Evolutionary conservation across 2,888 invertebrate species (phyloP), one percentile per base, ranked within the genome.

Genomic region (Perithous albicinctus): DNA sequence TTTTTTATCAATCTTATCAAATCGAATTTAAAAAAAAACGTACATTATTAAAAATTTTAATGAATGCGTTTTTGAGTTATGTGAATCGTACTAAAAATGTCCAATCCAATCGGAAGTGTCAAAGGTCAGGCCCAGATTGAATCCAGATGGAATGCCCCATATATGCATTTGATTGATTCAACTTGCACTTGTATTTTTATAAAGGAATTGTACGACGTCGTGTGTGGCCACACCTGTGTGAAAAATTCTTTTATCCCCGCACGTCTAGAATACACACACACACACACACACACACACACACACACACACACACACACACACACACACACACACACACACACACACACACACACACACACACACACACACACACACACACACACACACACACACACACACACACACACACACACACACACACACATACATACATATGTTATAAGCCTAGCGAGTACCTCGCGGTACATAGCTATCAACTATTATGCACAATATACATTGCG

Each of bases 161-260:
- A 20, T 43, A 43, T n/a, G n/a, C n/a, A 43, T 43, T 43, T 48
- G 8, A 48, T 48, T 20, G 18, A 48, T 18, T 48, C 18, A 20
- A 20, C 48, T n/a, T 18, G 48, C 8, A 20, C 0, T 20, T n/a
- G 20, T 15, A 26, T 7, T 23, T 26, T 12, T 15, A 26, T 26
- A 43, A 20, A 64, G 26, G 46, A 46, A 32, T 48, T 18, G 67
- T n/a, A 67, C 32, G 48, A 29, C 18, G 18, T 20, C 2, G 32
- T 66, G 8, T 54, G 43, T 54, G 61, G 63, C 79, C 80, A 56
- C 80, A 72, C 80, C 80, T 76, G 66, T 29, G 66, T 61, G 48
- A 66, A 72, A 80, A 64, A 72, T 72, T 75, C 80, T 66, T 66
- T 76, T 61, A 63, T 69, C 20, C 41, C 12, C n/a, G 56, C 56